Conservation (phyloP, 2,888 invertebrate species). For the Lutraria lutraria region DNA sequence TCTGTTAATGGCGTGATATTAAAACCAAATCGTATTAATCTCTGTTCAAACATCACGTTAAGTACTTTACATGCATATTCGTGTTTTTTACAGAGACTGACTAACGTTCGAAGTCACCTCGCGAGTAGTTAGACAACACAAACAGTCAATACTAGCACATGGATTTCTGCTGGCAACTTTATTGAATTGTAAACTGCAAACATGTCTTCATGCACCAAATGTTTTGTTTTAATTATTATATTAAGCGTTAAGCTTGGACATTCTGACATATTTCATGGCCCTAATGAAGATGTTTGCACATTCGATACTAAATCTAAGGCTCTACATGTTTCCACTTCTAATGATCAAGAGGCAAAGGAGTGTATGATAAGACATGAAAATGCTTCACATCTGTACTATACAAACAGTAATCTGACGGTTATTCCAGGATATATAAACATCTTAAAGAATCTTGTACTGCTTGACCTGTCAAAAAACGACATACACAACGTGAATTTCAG, state of each 20-base stretch:
- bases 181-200: not conserved
- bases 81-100: too few relatives aligned
- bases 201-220: not conserved
- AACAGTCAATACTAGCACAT: too few relatives aligned
- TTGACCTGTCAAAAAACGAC: slow-evolving; percentile 52
- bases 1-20: too few relatives aligned
- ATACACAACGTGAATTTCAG: slow-evolving; percentile 28
- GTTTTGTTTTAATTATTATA: not conserved
- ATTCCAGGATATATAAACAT: slow-evolving; percentile 42
- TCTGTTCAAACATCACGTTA: too few relatives aligned
- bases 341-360: not conserved
- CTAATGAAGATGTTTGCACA: not conserved
- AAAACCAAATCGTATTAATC: too few relatives aligned
- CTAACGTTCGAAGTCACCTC: too few relatives aligned
- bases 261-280: not conserved
- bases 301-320: not conserved
- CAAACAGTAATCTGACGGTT: slow-evolving; percentile 24
- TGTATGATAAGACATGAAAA: slow-evolving; percentile 33
- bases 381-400: slow-evolving; percentile 29
- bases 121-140: too few relatives aligned
- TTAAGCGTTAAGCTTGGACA: not conserved
- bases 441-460: slow-evolving; percentile 20
- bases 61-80: too few relatives aligned
- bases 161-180: not conserved
- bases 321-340: not conserved